phyloP scores from a whole-genome alignment of 2,888 invertebrate genomes.

The Ectobius pallidus region DNA sequence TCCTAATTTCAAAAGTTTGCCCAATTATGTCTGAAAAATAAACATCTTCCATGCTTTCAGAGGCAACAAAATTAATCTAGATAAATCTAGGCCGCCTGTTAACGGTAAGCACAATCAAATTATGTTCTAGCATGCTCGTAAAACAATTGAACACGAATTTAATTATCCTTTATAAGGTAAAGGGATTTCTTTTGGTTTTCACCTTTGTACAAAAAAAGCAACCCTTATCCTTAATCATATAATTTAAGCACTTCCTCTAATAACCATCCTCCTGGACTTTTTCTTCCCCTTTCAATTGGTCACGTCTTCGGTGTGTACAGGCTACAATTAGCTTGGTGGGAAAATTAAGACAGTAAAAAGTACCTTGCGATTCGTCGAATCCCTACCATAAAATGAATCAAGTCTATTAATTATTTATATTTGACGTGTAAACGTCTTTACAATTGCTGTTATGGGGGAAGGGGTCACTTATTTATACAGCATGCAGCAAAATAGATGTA shows the following conservation, averaged over 20 bases:
- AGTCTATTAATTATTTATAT: no score
- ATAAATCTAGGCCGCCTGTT: constrained; percentile 6
- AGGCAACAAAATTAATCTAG: neutral
- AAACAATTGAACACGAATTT: constrained; percentile 9
- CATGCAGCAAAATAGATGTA: no score
- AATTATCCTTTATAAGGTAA: neutral
- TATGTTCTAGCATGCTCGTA: neutral
- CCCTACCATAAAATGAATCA: no score
- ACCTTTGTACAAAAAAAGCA: neutral
- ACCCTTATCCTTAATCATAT: neutral
- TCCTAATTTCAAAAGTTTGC: neutral
- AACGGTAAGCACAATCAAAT: constrained; percentile 5
- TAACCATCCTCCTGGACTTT: no score
- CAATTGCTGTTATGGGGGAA: no score
- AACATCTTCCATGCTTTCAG: neutral
- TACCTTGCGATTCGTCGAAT: no score
- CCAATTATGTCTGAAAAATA: constrained; percentile 4
- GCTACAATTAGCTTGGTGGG: no score
- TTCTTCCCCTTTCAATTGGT: no score
- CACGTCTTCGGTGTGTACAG: no score
- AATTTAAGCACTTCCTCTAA: neutral
- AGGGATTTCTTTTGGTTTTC: neutral
- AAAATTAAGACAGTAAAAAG: no score
- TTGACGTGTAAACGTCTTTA: no score
- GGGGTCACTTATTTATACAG: no score